These are phyloP conservation scores for Thamnophis elegans DNA, from an alignment of 2,797 vertebrate genomes.

Conservation along the genomic window DNA sequence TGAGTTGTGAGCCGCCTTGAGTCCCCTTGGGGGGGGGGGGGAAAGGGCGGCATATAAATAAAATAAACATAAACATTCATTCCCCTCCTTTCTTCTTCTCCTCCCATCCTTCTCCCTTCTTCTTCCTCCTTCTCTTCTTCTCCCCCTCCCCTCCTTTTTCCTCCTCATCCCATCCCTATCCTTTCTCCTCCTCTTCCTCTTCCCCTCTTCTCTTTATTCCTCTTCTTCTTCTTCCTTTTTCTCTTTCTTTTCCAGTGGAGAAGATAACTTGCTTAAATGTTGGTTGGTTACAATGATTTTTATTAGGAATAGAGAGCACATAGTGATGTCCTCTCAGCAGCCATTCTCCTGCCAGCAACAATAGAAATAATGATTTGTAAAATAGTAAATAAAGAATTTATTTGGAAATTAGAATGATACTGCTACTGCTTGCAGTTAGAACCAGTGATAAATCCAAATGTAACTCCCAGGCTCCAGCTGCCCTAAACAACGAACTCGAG, in stretches of 20 bases:
- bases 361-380: not conserved
- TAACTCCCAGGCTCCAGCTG: not conserved
- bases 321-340: not conserved
- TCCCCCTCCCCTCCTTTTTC: too few relatives aligned
- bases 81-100: too few relatives aligned
- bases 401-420: not conserved
- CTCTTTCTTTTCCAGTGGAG: not conserved
- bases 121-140: too few relatives aligned
- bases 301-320: not conserved
- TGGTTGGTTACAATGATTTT: not conserved
- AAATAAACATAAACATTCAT: too few relatives aligned
- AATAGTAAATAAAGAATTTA: not conserved
- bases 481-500: not conserved
- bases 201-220: too few relatives aligned
- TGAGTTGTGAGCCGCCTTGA: too few relatives aligned
- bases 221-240: too few relatives aligned
- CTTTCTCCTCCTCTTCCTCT: accelerated
- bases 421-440: not conserved
- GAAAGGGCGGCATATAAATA: too few relatives aligned
- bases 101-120: accelerated
- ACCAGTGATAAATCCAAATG: not conserved
- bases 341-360: not conserved
- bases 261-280: not conserved
- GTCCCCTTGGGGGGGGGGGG: too few relatives aligned
- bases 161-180: too few relatives aligned